These are phyloP conservation scores for Actinia tenebrosa DNA, from an alignment of 64 coral and sea anemone species.

Conservation along the genomic window DNA sequence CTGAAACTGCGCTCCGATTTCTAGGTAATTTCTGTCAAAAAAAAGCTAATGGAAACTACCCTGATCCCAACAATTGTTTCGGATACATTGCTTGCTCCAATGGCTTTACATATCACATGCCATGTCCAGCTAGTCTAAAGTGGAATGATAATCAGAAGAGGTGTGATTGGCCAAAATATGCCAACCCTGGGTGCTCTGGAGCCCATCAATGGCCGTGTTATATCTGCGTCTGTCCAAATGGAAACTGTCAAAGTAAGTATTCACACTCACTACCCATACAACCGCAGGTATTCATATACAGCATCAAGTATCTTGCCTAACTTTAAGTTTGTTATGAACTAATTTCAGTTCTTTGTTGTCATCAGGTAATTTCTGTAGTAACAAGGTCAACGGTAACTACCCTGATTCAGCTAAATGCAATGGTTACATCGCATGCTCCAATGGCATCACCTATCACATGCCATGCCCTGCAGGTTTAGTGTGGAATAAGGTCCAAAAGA, in stretches of 20 bases:
- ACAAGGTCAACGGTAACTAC: constrained; percentile 15
- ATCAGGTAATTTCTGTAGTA: not conserved
- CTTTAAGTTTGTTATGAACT: too few species aligned
- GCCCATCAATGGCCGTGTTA: too few species aligned
- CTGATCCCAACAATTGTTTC: constrained; percentile 25
- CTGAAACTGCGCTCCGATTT: too few species aligned
- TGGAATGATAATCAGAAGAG: not conserved
- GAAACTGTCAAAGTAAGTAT: too few species aligned
- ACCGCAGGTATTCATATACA: too few species aligned
- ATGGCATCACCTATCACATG: not conserved
- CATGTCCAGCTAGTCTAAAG: too few species aligned
- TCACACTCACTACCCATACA: too few species aligned
- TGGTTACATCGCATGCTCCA: constrained; percentile 35
- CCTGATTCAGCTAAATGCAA: constrained; percentile 19
- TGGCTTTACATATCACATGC: not conserved
- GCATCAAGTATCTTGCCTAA: too few species aligned
- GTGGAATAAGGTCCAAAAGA: not conserved
- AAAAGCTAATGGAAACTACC: constrained; percentile 20
- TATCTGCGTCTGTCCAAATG: too few species aligned
- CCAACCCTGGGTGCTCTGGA: too few species aligned
- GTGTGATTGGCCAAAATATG: not conserved
- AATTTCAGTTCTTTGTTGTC: too few species aligned
- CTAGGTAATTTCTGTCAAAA: not conserved
- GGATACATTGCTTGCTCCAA: constrained; percentile 36
- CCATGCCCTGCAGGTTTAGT: too few species aligned